Percentiles rank a stretch among this genome's conserved stretches.
These are phyloP conservation scores for Okapia johnstoni DNA, from an alignment of 2,113 vertebrate genomes.

Conservation along the genomic window DNA sequence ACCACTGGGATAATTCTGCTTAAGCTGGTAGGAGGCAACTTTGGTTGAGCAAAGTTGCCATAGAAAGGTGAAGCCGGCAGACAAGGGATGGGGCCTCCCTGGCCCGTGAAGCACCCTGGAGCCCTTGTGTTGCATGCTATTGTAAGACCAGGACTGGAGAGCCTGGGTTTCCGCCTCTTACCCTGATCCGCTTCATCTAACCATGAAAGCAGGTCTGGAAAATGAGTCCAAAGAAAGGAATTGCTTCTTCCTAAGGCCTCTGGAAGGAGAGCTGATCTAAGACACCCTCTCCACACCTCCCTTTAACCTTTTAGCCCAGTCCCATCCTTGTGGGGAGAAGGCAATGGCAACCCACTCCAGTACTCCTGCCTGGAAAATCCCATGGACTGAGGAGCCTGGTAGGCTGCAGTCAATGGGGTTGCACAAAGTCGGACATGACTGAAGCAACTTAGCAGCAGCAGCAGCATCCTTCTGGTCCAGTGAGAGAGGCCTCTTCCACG, in stretches of 20 bases:
- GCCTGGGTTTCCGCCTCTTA: neutral
- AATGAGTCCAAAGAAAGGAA: neutral
- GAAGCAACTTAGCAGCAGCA: no score
- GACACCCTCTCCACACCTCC: neutral
- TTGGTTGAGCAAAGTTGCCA: no score
- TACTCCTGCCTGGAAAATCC: no score
- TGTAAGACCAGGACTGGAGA: neutral
- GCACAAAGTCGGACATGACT: no score
- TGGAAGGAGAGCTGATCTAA: neutral
- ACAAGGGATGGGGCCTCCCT: neutral
- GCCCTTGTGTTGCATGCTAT: accelerated
- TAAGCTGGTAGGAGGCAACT: neutral
- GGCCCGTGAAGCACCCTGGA: accelerated
- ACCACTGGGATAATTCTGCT: neutral
- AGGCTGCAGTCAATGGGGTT: no score
- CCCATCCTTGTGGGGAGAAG: neutral
- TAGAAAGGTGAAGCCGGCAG: neutral
- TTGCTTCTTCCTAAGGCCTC: neutral
- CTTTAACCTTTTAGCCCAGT: no score
- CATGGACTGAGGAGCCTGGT: no score
- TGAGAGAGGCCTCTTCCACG: neutral
- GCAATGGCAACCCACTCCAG: no score
- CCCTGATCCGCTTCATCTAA: neutral
- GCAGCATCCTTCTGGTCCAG: neutral
- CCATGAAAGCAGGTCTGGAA: neutral